phyloP scores from a whole-genome alignment of 2,888 invertebrate genomes.

The Epirrita christyi region DNA sequence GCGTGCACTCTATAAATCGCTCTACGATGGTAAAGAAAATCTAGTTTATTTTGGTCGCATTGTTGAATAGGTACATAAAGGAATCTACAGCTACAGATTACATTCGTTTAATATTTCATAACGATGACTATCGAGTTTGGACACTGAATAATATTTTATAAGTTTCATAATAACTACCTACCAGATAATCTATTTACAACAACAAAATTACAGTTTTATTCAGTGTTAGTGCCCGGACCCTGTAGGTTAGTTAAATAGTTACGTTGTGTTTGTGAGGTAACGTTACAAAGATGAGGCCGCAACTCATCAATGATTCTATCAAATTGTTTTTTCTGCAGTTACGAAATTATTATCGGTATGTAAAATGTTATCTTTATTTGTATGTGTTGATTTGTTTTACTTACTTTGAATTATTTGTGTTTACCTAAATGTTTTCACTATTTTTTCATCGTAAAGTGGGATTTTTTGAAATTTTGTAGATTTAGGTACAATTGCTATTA shows the following conservation, averaged over 20 bases:
- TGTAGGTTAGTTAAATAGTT: neutral
- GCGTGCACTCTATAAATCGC: neutral
- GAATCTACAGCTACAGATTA: neutral
- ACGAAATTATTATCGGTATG: slow-evolving; percentile 19
- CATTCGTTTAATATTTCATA: neutral
- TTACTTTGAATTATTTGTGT: neutral
- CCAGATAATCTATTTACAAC: neutral
- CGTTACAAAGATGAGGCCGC: slow-evolving; percentile 1
- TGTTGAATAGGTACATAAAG: neutral
- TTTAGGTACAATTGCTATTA: neutral
- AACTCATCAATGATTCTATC: slow-evolving; percentile 5
- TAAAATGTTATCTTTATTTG: neutral
- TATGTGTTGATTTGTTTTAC: neutral
- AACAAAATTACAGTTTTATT: neutral
- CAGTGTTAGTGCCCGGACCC: neutral
- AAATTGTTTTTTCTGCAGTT: slow-evolving; percentile 39
- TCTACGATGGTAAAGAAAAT: slow-evolving; percentile 3
- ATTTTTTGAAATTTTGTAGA: neutral
- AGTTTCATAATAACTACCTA: too few relatives aligned
- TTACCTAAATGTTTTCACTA: neutral
- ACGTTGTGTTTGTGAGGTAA: neutral
- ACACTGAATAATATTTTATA: neutral
- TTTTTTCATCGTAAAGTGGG: neutral
- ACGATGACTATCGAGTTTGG: neutral
- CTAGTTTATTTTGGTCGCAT: slow-evolving; percentile 2